phyloP scores from a whole-genome alignment of 2,888 invertebrate species.

The Prenolepis imparis region DNA sequence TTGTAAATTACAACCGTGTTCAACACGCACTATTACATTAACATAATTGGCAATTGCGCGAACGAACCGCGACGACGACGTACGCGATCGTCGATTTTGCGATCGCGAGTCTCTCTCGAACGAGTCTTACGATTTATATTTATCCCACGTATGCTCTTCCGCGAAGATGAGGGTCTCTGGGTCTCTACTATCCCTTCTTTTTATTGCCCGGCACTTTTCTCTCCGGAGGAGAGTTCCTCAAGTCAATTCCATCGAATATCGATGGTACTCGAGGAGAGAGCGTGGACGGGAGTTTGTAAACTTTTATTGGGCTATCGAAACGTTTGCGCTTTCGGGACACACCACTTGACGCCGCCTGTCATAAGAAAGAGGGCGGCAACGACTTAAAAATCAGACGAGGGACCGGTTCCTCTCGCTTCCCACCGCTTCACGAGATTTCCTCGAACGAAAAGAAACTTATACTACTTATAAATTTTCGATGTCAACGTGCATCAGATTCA shows the following conservation, averaged over 20 bases:
- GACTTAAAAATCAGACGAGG: conserved; percentile 59
- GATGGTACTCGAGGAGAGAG: conserved; percentile 76
- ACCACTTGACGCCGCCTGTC: conserved; percentile 63
- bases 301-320: conserved; percentile 76
- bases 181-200: conserved; percentile 22
- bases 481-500: neutral
- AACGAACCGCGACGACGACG: conserved; percentile 12
- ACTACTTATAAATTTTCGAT: neutral
- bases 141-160: conserved; percentile 11
- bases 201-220: conserved; percentile 42
- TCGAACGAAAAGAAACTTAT: neutral
- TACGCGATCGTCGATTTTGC: neutral
- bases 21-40: conserved; percentile 8
- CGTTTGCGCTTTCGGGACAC: conserved; percentile 72
- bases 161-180: conserved; percentile 9
- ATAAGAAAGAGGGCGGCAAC: conserved; percentile 53
- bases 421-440: conserved; percentile 17
- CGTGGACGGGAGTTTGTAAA: conserved; percentile 74
- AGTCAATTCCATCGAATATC: conserved; percentile 74
- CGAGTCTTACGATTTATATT: conserved; percentile 23
- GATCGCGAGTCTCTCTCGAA: conserved; percentile 8
- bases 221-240: conserved; percentile 4
- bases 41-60: conserved; percentile 28
- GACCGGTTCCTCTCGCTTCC: conserved; percentile 48
- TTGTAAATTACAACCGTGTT: conserved; percentile 24